Conservation (phyloP, 2,797 vertebrate genomes). For the Platalea minor region DNA sequence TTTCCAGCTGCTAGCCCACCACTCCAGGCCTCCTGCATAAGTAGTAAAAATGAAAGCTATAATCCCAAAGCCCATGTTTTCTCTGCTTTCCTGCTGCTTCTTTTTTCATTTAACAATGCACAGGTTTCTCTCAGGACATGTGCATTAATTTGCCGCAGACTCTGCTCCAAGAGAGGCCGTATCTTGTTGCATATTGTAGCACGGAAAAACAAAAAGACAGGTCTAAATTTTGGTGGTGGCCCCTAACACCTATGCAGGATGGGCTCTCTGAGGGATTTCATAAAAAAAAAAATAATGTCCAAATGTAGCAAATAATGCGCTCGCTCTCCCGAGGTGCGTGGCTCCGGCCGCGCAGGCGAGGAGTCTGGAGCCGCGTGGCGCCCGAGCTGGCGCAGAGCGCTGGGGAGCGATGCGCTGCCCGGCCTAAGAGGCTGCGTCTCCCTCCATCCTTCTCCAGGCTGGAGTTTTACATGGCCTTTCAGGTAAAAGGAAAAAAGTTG, state of each 20-base stretch:
- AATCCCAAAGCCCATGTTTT: background rate
- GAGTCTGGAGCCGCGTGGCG: background rate
- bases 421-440: background rate
- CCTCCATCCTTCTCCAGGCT: background rate
- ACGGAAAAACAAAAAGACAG: background rate
- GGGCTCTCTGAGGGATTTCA: background rate
- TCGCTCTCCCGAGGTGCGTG: fast-evolving
- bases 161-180: background rate
- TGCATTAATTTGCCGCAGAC: background rate
- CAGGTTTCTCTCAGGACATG: background rate
- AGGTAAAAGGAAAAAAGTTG: background rate
- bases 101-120: background rate
- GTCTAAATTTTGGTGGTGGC: background rate
- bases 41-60: background rate
- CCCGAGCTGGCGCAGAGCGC: fast-evolving
- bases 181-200: background rate
- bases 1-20: background rate
- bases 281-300: background rate
- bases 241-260: no score
- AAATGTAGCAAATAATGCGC: no score
- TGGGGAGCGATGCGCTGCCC: background rate
- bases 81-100: background rate
- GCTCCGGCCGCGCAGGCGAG: fast-evolving
- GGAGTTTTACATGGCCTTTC: background rate
- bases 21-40: background rate